Conservation (phyloP, 2,888 invertebrate genomes). For the Euzophera pinguis region DNA sequence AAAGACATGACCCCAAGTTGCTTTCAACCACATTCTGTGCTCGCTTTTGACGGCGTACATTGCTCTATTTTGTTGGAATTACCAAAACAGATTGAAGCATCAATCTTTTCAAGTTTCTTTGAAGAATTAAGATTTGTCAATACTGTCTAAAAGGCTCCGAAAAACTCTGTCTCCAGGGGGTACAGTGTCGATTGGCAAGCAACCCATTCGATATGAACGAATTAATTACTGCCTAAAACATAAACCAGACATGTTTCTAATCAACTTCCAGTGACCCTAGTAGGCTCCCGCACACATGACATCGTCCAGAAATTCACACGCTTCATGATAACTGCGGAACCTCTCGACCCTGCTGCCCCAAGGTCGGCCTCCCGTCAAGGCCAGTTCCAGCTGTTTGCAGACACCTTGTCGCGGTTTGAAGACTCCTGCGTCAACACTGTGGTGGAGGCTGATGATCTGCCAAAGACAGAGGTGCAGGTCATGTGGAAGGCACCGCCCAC, state of each 20-base stretch:
- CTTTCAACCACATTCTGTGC: no score
- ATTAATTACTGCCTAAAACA: no score
- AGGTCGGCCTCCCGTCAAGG: slow-evolving; percentile 55
- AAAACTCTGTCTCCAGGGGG: no score
- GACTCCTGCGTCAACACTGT: slow-evolving; percentile 92
- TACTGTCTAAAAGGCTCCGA: no score
- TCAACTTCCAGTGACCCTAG: slow-evolving; percentile 78
- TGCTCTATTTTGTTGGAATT: no score
- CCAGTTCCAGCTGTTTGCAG: slow-evolving; percentile 76
- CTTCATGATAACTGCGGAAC: slow-evolving; percentile 88
- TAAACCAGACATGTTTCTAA: no score
- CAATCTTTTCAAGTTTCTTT: no score
- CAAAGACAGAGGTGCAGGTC: slow-evolving; percentile 91
- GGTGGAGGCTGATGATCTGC: slow-evolving; percentile 87
- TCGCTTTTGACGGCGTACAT: no score
- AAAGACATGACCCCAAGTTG: background rate
- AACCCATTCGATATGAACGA: no score
- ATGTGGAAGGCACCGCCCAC: slow-evolving; percentile 94
- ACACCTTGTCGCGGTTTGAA: slow-evolving; percentile 84
- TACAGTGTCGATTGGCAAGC: no score
- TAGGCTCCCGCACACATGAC: slow-evolving; percentile 83
- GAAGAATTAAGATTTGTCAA: no score
- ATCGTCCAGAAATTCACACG: slow-evolving; percentile 88
- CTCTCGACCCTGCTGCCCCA: slow-evolving; percentile 68
- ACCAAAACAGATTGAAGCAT: no score